These are phyloP conservation scores for Aspidoscelis tigris DNA, from an alignment of 2,113 vertebrate species.

Conservation along the genomic window DNA sequence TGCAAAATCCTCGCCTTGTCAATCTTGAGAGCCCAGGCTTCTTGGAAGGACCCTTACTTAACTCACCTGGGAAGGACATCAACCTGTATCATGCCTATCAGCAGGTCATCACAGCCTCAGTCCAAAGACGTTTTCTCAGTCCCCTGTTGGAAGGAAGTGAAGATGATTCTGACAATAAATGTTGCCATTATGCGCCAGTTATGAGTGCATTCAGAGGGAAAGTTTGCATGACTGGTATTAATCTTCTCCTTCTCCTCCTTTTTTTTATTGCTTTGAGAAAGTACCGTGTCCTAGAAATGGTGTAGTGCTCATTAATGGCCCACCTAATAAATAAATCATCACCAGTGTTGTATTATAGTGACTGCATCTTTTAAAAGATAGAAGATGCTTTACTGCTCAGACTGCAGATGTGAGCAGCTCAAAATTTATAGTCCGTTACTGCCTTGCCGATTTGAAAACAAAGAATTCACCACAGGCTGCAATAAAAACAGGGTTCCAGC, in stretches of 20 bases:
- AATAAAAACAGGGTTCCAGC: background rate
- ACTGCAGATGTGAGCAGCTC: conserved; percentile 27
- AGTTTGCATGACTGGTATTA: background rate
- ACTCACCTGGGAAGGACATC: too few species aligned
- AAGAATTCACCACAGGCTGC: background rate
- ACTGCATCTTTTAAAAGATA: background rate
- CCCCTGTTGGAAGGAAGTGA: background rate
- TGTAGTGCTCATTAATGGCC: conserved; percentile 13
- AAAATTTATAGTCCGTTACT: background rate
- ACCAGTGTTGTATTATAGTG: background rate
- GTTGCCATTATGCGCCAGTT: background rate
- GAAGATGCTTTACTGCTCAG: background rate
- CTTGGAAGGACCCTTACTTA: too few species aligned
- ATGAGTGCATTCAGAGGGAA: background rate
- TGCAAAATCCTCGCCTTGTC: too few species aligned
- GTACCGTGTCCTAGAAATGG: background rate
- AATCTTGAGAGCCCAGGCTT: too few species aligned
- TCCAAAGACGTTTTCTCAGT: background rate
- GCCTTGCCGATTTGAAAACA: conserved; percentile 9
- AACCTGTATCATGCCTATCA: too few species aligned
- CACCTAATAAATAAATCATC: conserved; percentile 26
- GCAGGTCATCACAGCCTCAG: background rate
- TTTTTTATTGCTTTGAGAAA: background rate
- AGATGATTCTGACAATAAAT: background rate
- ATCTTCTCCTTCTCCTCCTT: background rate